Evolutionary conservation across 2,797 vertebrate species (phyloP), one percentile per base, ranked within the genome.

Genomic region (Rhodeus uyekii): DNA sequence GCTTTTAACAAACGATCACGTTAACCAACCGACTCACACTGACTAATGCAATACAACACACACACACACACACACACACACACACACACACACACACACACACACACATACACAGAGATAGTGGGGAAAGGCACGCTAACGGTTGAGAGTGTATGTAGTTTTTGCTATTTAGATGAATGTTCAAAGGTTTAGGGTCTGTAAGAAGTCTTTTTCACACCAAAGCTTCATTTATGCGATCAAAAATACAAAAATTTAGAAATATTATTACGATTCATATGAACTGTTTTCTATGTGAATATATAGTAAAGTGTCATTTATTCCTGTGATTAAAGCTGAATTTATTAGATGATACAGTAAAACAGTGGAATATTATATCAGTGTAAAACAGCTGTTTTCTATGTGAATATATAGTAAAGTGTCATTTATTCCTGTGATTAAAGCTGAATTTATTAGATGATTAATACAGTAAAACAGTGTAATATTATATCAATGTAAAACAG

Each of bases 11-110:
- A 68, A 71, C 36, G 63, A 80, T 84, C 82, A 68, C 61, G 32
- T 80, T 80, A 72, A 68, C 38, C 50, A 67, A 58, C 76, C 3
- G 34, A 50, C 67, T 72, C 69, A 64, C 67, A 65, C 32, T 60
- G 67, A 83, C 76, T 84, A 79, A 84, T 80, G 60, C 77, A 80
- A 75, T 58, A 75, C 60, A 73, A 83, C 42, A 78, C 75, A 5
- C 64, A 61, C 53, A 61, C 44, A 42, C 69, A 72, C 69, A 72
- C 44, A 36, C 67, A 65, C 36, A 67, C 22, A 42, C 36, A 42
- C 38, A 68, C 67, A 34, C 67, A 32, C 38, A 29, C 67, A 46
- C 67, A 18, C 65, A 42, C 14, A 3, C 39, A 10, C 3, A 19
- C 8, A 67, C 34, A 67, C 36, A 44, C 36, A 61, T 29, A 63